Evolutionary conservation across 2,113 vertebrate species (phyloP).

Genomic region (Heloderma charlesbogerti): DNA sequence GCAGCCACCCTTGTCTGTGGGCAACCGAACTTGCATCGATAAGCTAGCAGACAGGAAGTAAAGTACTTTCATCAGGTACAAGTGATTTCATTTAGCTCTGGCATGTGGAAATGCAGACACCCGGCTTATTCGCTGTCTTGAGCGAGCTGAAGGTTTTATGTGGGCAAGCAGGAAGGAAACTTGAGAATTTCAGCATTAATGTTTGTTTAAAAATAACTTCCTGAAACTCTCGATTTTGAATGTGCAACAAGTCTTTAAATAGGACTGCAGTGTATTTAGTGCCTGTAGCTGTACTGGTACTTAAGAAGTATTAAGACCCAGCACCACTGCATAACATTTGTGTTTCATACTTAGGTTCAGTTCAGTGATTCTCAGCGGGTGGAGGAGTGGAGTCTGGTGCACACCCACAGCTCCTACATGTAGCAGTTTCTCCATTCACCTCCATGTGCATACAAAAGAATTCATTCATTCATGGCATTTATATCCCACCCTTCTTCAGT

Average conservation of each 20-base stretch:
- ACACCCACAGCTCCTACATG: background rate
- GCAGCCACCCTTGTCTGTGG: background rate
- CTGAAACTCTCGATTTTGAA: background rate
- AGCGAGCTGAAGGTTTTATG: background rate
- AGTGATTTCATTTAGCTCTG: conserved; percentile 1
- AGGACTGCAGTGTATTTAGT: background rate
- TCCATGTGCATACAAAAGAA: background rate
- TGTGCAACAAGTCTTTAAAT: background rate
- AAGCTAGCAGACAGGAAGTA: background rate
- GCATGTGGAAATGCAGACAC: background rate
- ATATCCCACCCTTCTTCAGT: background rate
- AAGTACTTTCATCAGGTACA: conserved; percentile 19
- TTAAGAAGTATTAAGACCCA: background rate
- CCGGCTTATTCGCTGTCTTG: background rate
- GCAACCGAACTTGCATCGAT: conserved; percentile 10
- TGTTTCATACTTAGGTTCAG: background rate
- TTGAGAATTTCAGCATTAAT: background rate
- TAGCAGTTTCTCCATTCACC: background rate
- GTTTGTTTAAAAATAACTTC: background rate
- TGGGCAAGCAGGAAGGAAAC: background rate
- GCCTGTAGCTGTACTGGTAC: background rate
- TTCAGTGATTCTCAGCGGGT: background rate
- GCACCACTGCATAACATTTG: background rate
- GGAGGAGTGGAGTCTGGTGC: background rate
- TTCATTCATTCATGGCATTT: background rate